A percentile compares a stretch with the other conserved stretches of the same genome.
phyloP scores from a whole-genome alignment of 2,888 invertebrate genomes.

The Hanleya hanleyi region DNA sequence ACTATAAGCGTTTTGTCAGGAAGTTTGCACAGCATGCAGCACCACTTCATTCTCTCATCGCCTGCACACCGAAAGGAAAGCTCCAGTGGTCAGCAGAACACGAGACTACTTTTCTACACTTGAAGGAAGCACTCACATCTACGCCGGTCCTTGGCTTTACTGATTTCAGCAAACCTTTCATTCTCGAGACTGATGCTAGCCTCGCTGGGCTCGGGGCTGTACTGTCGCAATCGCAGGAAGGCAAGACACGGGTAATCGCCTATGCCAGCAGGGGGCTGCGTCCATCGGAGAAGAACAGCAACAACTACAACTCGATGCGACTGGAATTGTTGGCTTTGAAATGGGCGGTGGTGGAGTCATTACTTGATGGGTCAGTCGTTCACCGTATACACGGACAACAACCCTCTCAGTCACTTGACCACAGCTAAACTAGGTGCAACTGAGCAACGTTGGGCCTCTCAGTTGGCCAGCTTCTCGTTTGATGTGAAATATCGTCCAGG shows the following conservation, averaged over 20 bases:
- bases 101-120: slow-evolving; percentile 26
- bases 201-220: too few species aligned
- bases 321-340: slow-evolving; percentile 37
- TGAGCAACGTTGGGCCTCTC: slow-evolving; percentile 31
- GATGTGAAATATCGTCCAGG: slow-evolving; percentile 23
- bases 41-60: slow-evolving; percentile 21
- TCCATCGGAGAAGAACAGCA: slow-evolving; percentile 20
- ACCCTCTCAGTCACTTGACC: slow-evolving; percentile 21
- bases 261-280: slow-evolving; percentile 23
- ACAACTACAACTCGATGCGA: slow-evolving; percentile 34
- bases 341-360: slow-evolving; percentile 35
- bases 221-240: too few species aligned
- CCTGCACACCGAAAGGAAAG: slow-evolving; percentile 7
- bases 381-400: slow-evolving; percentile 27
- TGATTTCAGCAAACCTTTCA: too few species aligned
- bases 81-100: slow-evolving; percentile 24
- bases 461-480: slow-evolving; percentile 28
- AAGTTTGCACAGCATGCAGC: slow-evolving; percentile 21
- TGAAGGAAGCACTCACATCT: too few species aligned
- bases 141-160: too few species aligned
- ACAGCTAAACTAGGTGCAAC: slow-evolving; percentile 24
- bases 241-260: slow-evolving; percentile 20
- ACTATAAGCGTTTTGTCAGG: slow-evolving; percentile 33
- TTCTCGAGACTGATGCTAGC: too few species aligned
- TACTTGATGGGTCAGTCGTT: slow-evolving; percentile 29